Evolutionary conservation across 1,140 invertebrate species (phyloP).

Genomic region (Cephus cinctus): DNA sequence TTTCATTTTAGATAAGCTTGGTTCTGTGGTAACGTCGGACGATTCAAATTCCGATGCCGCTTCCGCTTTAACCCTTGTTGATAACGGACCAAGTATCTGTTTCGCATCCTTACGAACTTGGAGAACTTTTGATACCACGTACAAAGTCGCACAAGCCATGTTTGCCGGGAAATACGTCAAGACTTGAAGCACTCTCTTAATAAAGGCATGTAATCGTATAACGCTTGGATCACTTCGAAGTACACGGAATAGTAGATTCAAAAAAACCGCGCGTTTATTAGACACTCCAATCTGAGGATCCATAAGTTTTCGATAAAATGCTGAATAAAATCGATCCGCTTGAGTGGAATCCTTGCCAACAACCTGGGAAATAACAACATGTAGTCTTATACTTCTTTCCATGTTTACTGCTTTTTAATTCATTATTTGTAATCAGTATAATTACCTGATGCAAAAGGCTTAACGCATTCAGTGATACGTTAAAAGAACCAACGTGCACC

Average conservation of each 20-base stretch:
- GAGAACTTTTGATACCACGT: slow-evolving; percentile 73
- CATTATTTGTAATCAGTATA: slow-evolving; percentile 16
- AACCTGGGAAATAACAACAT: slow-evolving; percentile 42
- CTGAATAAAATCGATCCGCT: slow-evolving; percentile 76
- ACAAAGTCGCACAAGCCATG: slow-evolving; percentile 73
- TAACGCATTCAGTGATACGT: slow-evolving; percentile 84
- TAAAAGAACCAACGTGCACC: slow-evolving; percentile 81
- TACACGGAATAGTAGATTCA: slow-evolving; percentile 86
- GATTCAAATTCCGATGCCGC: too few species aligned
- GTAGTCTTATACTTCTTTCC: slow-evolving; percentile 15
- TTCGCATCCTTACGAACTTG: slow-evolving; percentile 26
- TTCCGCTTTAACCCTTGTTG: too few species aligned
- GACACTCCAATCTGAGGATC: slow-evolving; percentile 74
- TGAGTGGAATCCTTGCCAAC: slow-evolving; percentile 37
- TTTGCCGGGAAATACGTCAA: slow-evolving; percentile 52
- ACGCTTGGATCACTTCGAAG: slow-evolving; percentile 76
- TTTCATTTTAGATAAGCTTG: too few species aligned
- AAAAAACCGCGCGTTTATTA: slow-evolving; percentile 77
- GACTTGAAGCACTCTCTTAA: slow-evolving; percentile 88
- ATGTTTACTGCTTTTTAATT: too few species aligned
- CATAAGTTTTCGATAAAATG: slow-evolving; percentile 84
- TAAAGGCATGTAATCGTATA: slow-evolving; percentile 75
- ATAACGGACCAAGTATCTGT: too few species aligned
- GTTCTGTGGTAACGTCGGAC: too few species aligned
- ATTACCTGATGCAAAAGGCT: slow-evolving; percentile 82